Evolutionary conservation across 2,888 invertebrate genomes (phyloP).

Genomic region (Plebejus melissa): DNA sequence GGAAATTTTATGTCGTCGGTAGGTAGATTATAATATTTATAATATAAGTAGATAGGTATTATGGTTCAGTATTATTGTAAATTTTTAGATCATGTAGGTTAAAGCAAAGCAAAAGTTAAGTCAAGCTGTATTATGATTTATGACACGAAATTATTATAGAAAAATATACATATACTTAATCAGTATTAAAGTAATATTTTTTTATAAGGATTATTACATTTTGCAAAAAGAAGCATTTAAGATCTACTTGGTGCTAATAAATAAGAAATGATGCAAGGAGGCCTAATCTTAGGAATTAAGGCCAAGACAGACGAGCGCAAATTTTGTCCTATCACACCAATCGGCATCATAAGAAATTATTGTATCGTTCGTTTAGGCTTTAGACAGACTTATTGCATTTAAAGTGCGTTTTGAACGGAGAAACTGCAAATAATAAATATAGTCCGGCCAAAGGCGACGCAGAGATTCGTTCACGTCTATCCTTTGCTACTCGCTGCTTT

Average conservation of each 20-base stretch:
- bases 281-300: constrained; percentile 3
- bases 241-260: background rate
- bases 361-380: background rate
- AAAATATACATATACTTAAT: background rate
- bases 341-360: background rate
- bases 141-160: background rate
- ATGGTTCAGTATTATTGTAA: too few relatives aligned
- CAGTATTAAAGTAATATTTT: too few relatives aligned
- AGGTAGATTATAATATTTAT: too few relatives aligned
- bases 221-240: constrained; percentile 4
- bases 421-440: background rate
- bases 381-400: background rate
- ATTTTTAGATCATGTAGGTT: too few relatives aligned
- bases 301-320: constrained; percentile 17
- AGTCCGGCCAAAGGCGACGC: background rate
- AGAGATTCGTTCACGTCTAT: background rate
- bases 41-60: too few relatives aligned
- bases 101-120: background rate
- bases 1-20: too few relatives aligned
- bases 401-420: background rate
- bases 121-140: background rate
- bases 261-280: constrained; percentile 15
- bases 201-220: background rate
- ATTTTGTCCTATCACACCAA: background rate
- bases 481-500: background rate